Percentiles rank a stretch among this genome's conserved stretches.
Evolutionary conservation across 2,888 invertebrate species (phyloP).

Genomic region (Macrophya alboannulata): DNA sequence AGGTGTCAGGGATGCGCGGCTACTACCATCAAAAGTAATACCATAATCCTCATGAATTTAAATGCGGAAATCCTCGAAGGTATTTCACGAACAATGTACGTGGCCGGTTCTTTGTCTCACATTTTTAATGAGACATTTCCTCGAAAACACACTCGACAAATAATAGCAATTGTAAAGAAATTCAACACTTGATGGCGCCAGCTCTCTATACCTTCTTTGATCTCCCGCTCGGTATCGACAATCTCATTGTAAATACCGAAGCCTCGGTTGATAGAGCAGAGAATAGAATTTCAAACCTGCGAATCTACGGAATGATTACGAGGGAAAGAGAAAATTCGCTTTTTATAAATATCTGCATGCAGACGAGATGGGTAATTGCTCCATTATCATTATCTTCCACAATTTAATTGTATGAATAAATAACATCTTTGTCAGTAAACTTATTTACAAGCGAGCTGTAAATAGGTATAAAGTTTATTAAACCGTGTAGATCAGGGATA

Average conservation of each 20-base stretch:
- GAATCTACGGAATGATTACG: neutral
- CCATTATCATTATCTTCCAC: neutral
- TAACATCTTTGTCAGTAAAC: neutral
- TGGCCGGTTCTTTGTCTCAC: neutral
- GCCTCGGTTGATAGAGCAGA: conserved; percentile 21
- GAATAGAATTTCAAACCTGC: neutral
- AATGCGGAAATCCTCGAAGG: neutral
- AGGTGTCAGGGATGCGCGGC: conserved; percentile 38
- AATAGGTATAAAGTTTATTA: neutral
- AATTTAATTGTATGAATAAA: neutral
- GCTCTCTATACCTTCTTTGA: neutral
- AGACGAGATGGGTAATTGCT: neutral
- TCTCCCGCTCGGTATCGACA: conserved; percentile 16
- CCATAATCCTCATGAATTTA: conserved; percentile 17
- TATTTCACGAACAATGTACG: neutral
- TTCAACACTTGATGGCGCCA: conserved; percentile 37
- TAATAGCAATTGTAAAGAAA: neutral
- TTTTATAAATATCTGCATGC: neutral
- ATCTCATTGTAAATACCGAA: neutral
- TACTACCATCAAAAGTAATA: neutral
- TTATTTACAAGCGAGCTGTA: neutral
- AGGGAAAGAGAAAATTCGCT: neutral
- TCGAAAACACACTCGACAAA: neutral
- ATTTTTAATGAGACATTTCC: neutral
- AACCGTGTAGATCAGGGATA: neutral